These are phyloP conservation scores for Myotis planiceps DNA, from an alignment of 2,797 vertebrate genomes.

Conservation along the genomic window DNA sequence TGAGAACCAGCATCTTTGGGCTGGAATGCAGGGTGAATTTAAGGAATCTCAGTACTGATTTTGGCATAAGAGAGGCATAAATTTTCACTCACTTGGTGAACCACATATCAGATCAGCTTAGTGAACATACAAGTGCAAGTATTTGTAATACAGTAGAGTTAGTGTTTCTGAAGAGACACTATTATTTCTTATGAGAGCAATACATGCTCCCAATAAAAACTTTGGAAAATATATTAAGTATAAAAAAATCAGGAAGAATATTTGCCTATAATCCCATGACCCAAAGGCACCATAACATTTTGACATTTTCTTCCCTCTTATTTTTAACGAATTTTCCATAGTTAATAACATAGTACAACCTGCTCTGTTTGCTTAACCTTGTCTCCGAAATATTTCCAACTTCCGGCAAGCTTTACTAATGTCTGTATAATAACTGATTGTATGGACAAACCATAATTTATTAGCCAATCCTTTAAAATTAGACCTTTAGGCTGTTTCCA, in stretches of 20 bases:
- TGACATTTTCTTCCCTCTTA: not conserved
- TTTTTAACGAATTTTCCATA: conserved; percentile 45
- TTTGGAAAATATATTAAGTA: conserved; percentile 25
- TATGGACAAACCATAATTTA: not conserved
- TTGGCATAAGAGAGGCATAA: not conserved
- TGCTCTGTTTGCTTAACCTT: conserved; percentile 1
- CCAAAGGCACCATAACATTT: conserved; percentile 18
- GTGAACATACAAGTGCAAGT: not conserved
- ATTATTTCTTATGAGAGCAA: conserved; percentile 18
- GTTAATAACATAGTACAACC: conserved; percentile 28
- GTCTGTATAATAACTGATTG: not conserved
- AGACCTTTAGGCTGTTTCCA: conserved; percentile 10
- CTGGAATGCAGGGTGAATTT: conserved; percentile 3
- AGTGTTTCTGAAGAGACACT: not conserved
- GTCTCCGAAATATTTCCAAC: conserved; percentile 35
- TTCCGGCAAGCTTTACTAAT: conserved; percentile 42
- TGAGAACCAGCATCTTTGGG: conserved; percentile 17
- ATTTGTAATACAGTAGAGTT: not conserved
- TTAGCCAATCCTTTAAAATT: conserved; percentile 41
- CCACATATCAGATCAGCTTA: not conserved
- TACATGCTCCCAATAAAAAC: not conserved
- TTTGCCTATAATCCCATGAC: conserved; percentile 20
- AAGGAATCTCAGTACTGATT: not conserved
- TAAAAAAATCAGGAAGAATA: conserved; percentile 29
- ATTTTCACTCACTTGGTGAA: conserved; percentile 13